Conservation (phyloP, 2,888 invertebrate species). For the Coelopa pilipes region DNA sequence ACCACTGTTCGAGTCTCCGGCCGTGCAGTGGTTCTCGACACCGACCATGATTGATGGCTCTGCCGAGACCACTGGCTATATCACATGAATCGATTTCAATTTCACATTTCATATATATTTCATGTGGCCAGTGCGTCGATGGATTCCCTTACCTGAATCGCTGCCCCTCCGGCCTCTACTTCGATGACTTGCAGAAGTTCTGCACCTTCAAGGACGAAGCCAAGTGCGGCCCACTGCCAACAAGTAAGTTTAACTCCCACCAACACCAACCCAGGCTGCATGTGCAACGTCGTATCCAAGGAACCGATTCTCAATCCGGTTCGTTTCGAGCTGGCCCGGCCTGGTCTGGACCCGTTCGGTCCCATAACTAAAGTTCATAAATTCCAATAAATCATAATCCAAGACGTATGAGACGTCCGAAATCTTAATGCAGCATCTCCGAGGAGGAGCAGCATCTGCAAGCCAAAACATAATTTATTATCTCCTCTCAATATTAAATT, state of each 20-base stretch:
- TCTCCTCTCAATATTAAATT: slow-evolving; percentile 41
- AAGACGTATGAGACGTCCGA: background rate
- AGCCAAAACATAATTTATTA: slow-evolving; percentile 42
- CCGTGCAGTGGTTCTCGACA: no score
- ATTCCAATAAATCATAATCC: slow-evolving; percentile 33
- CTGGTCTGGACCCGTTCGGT: no score
- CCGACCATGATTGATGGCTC: no score
- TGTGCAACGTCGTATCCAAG: no score
- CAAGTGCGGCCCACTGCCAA: slow-evolving; percentile 87
- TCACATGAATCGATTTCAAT: no score
- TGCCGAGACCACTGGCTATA: no score
- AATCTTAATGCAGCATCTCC: slow-evolving; percentile 20
- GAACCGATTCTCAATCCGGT: no score
- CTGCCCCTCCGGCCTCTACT: slow-evolving; percentile 90
- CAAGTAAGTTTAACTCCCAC: slow-evolving; percentile 74
- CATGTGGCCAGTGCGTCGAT: slow-evolving; percentile 80
- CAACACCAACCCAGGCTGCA: background rate
- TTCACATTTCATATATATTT: background rate
- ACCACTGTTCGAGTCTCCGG: no score
- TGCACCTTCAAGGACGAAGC: slow-evolving; percentile 92
- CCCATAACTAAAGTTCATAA: slow-evolving; percentile 10
- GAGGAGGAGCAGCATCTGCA: slow-evolving; percentile 22
- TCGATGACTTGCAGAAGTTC: slow-evolving; percentile 89
- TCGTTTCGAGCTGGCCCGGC: no score
- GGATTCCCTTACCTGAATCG: slow-evolving; percentile 87